Base-by-base conservation (phyloP, 2,113 vertebrate species). In the Leptobrachium ailaonicum region DNA sequence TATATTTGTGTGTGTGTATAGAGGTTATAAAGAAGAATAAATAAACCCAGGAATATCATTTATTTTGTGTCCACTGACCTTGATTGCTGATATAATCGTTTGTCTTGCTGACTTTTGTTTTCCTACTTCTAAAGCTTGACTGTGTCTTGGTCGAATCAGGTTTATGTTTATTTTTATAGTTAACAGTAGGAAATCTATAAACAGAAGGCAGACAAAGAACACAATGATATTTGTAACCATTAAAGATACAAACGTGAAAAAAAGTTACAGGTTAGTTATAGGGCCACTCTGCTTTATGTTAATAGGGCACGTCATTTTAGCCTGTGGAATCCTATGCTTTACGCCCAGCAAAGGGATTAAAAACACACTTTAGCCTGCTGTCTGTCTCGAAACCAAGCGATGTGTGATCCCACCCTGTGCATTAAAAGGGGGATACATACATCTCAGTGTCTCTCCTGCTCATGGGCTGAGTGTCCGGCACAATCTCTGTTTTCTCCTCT, bases 381-480 rank as follows among this genome's bases (percentile, higher is more conserved):
- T 32, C 20, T 32, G 20, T 32, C 20, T 32, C 20, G 20, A 32
- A 32, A 32, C 20, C 20, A 32, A 32, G 20, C 20, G 20, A 32
- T 32, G 20, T 32, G 20, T 32, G 20, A 32, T 32, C 20, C 20
- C 20, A 32, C 20, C 20, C 20, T 32, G 20, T 32, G 20, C 20
- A 32, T 32, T 32, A 32, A 32, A 32, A 32, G 20, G 20, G 20
- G 20, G 82, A 12, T 85, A 90, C 97, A 95, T 92, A 98, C 97
- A 66, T 54, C 83, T 82, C 67, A 76, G 83, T 87, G 56, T 42
- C 84, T 82, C 54, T 82, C 86, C 62, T 90, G 11, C 2, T 67
- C 58, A 2, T 71, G 77, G 90, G 89, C 85, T 95, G 95, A 41
- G 91, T 93, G 85, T 95, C 95, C 68, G 92, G 91, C 79, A 95